Conservation (phyloP, 2,888 invertebrate genomes). For the Tetragnatha montana region DNA sequence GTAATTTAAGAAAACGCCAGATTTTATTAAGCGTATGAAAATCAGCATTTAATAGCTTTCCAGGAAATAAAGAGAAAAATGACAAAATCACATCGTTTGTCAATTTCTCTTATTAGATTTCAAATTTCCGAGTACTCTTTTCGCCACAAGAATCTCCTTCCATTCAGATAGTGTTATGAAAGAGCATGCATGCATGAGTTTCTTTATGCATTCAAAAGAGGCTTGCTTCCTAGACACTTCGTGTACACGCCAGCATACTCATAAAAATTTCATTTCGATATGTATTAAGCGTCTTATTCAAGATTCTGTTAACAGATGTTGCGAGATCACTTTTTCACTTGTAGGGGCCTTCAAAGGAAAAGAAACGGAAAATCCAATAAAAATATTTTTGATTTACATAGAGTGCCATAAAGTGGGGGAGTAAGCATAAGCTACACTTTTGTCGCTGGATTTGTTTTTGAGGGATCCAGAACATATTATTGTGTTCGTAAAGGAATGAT, state of each 20-base stretch:
- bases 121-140: neutral
- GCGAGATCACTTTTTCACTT: neutral
- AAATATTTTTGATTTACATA: constrained; percentile 1
- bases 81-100: neutral
- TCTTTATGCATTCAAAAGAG: constrained; percentile 35
- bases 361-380: neutral
- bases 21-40: too few relatives aligned
- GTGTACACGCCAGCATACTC: constrained; percentile 23
- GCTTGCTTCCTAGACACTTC: constrained; percentile 28
- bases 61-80: too few relatives aligned
- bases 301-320: constrained; percentile 39
- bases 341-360: neutral
- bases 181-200: constrained; percentile 5
- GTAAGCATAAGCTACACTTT: neutral
- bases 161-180: neutral
- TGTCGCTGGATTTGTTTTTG: neutral
- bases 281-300: constrained; percentile 20
- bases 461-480: neutral
- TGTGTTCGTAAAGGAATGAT: neutral
- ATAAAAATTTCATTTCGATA: constrained; percentile 47
- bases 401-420: neutral
- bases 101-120: neutral
- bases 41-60: too few relatives aligned
- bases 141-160: neutral
- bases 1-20: too few relatives aligned